phyloP scores from a whole-genome alignment of 2,797 vertebrate species.

The Melanotaenia boesemani region DNA sequence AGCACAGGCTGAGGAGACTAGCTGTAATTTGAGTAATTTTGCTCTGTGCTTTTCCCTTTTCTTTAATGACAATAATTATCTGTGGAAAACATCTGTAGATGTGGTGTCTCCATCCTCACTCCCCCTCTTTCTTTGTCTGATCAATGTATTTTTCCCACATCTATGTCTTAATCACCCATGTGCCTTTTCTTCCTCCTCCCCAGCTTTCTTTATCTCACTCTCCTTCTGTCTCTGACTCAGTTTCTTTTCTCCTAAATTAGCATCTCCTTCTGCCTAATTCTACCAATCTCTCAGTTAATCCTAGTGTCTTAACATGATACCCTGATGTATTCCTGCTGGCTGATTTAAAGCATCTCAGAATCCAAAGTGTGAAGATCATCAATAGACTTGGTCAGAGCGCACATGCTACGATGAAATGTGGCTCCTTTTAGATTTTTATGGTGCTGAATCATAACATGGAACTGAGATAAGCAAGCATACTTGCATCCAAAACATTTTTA shows the following conservation, averaged over 20 bases:
- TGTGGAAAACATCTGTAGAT: conserved; percentile 69
- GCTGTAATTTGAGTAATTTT: conserved; percentile 73
- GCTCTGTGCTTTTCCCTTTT: conserved; percentile 39
- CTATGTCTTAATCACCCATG: conserved; percentile 34
- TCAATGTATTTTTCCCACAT: conserved; percentile 42
- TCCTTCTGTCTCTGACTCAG: conserved; percentile 6
- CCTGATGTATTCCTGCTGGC: background rate
- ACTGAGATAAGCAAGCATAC: background rate
- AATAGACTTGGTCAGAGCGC: background rate
- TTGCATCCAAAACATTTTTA: conserved; percentile 11
- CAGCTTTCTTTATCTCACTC: conserved; percentile 3
- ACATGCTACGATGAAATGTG: background rate
- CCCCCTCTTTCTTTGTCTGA: conserved; percentile 43
- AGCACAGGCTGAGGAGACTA: conserved; percentile 42
- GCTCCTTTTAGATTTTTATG: background rate
- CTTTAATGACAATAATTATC: conserved; percentile 78
- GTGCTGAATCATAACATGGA: background rate
- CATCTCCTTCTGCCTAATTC: conserved; percentile 11
- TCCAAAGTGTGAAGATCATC: background rate
- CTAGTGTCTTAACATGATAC: background rate
- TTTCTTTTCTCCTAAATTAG: conserved; percentile 28
- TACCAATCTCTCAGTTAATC: conserved; percentile 3
- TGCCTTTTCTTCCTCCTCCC: conserved; percentile 13
- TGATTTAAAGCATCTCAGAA: conserved; percentile 9
- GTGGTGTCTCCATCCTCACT: conserved; percentile 25